Evolutionary conservation across 2,797 vertebrate genomes (phyloP), one percentile per base, ranked within the genome.

Genomic region (Onychomys arenicola): DNA sequence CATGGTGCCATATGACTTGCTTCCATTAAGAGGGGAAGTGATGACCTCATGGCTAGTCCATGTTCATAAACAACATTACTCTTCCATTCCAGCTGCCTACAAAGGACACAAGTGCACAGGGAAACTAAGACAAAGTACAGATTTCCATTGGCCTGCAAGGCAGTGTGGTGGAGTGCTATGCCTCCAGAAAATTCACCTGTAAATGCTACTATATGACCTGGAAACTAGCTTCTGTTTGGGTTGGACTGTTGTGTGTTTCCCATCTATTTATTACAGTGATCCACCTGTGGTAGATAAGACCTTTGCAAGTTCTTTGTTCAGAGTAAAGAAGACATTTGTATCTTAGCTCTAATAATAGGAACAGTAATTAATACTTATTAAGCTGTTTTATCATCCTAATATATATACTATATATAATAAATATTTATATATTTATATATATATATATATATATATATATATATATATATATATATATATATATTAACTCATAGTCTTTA

Each of bases 81-180:
- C 32, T 89, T 63, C n/a, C 13, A 10, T 55, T 43, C 61, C 40
- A 21, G 34, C 34, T 65, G 83, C 6, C 65, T 91, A 57, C 17
- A 80, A 86, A 63, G 27, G 55, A 27, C 43, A 27, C 27, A n/a
- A n/a, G 55, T 0, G 1, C 23, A 32, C 76, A 19, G 1, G 10
- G 19, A 37, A 65, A 65, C 55, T 32, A 29, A 71, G 52, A 40
- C 59, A n/a, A 67, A 89, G 32, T 23, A 16, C 21, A n/a, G 71
- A 57, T 23, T 19, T 34, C 37, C 8, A 1, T 40, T 84, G 23
- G 49, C 81, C 19, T 27, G 29, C 52, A 52, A 3, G 67, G 19
- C 19, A 10, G 0, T 9, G 0, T 1, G 4, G 32, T 34, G 0
- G 80, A 82, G 8, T 27, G 29, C 23, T 63, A 32, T 2, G 19